A percentile compares a stretch with the other conserved stretches of the same genome.
Evolutionary conservation across 2,888 invertebrate species (phyloP).

Genomic region (Exocentrus adspersus): DNA sequence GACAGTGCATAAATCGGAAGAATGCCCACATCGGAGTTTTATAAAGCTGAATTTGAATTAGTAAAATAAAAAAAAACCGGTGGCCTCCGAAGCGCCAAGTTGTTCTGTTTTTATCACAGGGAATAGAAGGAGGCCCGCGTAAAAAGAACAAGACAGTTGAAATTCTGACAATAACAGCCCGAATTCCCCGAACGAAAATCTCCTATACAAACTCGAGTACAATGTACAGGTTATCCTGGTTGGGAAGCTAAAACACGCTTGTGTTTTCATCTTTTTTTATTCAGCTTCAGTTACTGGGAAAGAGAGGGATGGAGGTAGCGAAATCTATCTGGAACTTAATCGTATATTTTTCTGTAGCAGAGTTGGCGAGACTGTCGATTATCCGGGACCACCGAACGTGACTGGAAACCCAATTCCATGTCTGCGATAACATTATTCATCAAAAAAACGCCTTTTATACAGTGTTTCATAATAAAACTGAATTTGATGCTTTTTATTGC

Average conservation of each 20-base stretch:
- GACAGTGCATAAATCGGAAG: constrained; percentile 9
- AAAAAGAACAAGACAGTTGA: constrained; percentile 58
- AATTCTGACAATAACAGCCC: constrained; percentile 62
- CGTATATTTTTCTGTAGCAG: constrained; percentile 56
- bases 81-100: constrained; percentile 41
- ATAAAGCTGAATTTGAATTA: constrained; percentile 41
- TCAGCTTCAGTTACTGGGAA: constrained; percentile 12
- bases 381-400: constrained; percentile 62
- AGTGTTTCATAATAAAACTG: constrained; percentile 63
- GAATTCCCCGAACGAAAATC: constrained; percentile 63
- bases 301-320: constrained; percentile 24
- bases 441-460: constrained; percentile 63
- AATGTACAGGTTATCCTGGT: constrained; percentile 57
- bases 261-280: constrained; percentile 40
- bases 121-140: constrained; percentile 37
- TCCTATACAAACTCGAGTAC: constrained; percentile 61
- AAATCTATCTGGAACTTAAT: constrained; percentile 42
- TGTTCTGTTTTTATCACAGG: constrained; percentile 45
- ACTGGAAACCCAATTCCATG: constrained; percentile 56
- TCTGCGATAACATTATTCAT: constrained; percentile 63
- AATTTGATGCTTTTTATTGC: constrained; percentile 59
- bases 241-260: constrained; percentile 47
- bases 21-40: constrained; percentile 36
- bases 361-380: constrained; percentile 61
- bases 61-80: constrained; percentile 34